Evolutionary conservation across 2,797 vertebrate species (phyloP), one percentile per base, ranked within the genome.

Genomic region (Paedocypris micromegethes): DNA sequence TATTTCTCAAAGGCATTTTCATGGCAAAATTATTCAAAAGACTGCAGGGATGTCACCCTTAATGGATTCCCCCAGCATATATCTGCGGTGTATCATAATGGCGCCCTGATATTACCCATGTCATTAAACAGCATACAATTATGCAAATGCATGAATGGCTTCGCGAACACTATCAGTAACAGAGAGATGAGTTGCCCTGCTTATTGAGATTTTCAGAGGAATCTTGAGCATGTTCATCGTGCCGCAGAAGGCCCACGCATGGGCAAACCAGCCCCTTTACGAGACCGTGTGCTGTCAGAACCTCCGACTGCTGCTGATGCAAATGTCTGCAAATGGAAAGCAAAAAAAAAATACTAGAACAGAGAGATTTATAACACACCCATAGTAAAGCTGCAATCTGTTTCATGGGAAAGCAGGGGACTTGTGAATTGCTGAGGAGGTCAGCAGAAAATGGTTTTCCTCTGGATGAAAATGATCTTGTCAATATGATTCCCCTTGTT

Each of bases 61-160:
- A 75, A 75, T 75, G 67, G 50, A 63, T 78, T 73, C 43, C 68
- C 46, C 58, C 38, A 62, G 66, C 62, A 70, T 70, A 67, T 64
- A 61, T 70, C 62, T 61, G 55, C 68, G 52, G 69, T 71, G 59
- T 69, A 73, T 67, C 53, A 49, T 75, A 72, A 73, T 72, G 66
- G 59, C 41, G 49, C 58, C 63, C 6, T 57, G 47, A 57, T 64
- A 75, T 68, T 68, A 68, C 55, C 43, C 73, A 63, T 52, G 43
- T 47, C 64, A 64, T 72, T 75, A 67, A 72, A 72, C 55, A 6
- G 40, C 58, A 62, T 57, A 68, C 66, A 64, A 63, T 68, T 66
- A 75, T 50, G 68, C 58, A 66, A 66, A 74, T 65, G 43, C 61
- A 53, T 74, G 48, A 70, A 67, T 70, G 49, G 53, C 57, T 73